These are phyloP conservation scores for Cranoglanis bouderius DNA, from an alignment of 2,113 vertebrate species.

Conservation along the genomic window DNA sequence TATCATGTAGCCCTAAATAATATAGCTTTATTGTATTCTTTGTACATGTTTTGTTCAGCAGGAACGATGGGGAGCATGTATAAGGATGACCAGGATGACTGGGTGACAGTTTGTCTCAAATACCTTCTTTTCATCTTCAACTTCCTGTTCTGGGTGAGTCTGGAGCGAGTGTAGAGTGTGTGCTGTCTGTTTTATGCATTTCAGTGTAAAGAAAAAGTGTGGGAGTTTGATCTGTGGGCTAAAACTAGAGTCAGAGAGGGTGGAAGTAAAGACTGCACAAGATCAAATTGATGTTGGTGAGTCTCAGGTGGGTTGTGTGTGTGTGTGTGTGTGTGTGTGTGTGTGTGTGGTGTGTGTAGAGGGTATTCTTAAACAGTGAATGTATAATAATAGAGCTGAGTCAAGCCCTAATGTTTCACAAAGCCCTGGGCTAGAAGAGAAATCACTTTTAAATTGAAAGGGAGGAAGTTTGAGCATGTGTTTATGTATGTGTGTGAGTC, in stretches of 20 bases:
- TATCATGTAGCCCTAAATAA: neutral
- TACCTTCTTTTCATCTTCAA: conserved; percentile 86
- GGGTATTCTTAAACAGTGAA: conserved; percentile 10
- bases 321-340: conserved; percentile 35
- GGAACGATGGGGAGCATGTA: conserved; percentile 72
- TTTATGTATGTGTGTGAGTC: conserved; percentile 18
- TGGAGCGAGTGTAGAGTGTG: conserved; percentile 57
- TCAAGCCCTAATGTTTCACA: conserved; percentile 22
- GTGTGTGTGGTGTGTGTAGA: conserved; percentile 29
- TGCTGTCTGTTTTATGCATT: neutral
- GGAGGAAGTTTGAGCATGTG: conserved; percentile 12
- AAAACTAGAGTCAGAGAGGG: conserved; percentile 5
- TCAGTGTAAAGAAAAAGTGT: conserved; percentile 4
- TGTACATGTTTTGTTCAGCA: conserved; percentile 17
- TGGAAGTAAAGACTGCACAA: conserved; percentile 30
- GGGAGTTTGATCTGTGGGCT: conserved; percentile 3
- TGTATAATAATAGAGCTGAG: conserved; percentile 27
- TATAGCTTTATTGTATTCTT: neutral
- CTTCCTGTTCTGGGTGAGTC: conserved; percentile 88
- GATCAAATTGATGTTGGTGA: conserved; percentile 58
- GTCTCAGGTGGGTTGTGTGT: conserved; percentile 53
- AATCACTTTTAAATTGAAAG: conserved; percentile 20
- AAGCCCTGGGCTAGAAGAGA: neutral
- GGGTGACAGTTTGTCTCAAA: conserved; percentile 80
- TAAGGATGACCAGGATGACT: conserved; percentile 79